Percentiles rank a stretch among this genome's conserved stretches.
phyloP scores from a whole-genome alignment of 2,888 invertebrate genomes.

The Tachina fera region DNA sequence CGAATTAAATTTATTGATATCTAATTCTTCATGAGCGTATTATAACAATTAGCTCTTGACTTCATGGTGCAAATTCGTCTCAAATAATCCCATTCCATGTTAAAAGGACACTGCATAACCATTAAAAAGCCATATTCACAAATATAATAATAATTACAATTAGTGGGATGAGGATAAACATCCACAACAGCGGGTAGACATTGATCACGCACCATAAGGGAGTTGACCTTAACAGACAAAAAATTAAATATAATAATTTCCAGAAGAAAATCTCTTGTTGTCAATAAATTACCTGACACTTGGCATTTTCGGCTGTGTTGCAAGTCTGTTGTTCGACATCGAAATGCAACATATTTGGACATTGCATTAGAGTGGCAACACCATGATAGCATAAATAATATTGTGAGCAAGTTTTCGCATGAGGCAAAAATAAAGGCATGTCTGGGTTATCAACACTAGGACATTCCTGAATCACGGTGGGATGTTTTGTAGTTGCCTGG shows the following conservation, averaged over 20 bases:
- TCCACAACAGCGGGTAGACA: slow-evolving; percentile 73
- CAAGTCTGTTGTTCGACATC: slow-evolving; percentile 77
- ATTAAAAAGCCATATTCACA: slow-evolving; percentile 79
- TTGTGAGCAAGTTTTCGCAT: slow-evolving; percentile 77
- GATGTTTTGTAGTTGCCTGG: slow-evolving; percentile 4
- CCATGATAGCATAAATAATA: slow-evolving; percentile 80
- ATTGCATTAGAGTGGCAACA: slow-evolving; percentile 76
- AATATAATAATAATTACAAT: slow-evolving; percentile 80
- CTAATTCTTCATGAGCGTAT: background rate
- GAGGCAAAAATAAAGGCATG: slow-evolving; percentile 77
- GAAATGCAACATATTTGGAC: slow-evolving; percentile 78
- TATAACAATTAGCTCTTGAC: slow-evolving; percentile 75
- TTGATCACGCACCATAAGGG: slow-evolving; percentile 4
- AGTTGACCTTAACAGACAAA: slow-evolving; percentile 13
- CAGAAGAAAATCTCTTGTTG: background rate
- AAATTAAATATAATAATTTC: background rate
- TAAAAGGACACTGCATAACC: slow-evolving; percentile 81
- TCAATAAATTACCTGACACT: slow-evolving; percentile 75
- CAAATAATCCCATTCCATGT: slow-evolving; percentile 79
- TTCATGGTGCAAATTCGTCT: slow-evolving; percentile 76
- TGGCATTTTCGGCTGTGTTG: slow-evolving; percentile 77
- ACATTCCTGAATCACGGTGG: slow-evolving; percentile 70
- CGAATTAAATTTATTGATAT: background rate
- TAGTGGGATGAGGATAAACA: slow-evolving; percentile 78
- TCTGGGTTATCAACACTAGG: slow-evolving; percentile 75